Evolutionary conservation across 2,113 vertebrate species (phyloP).

Genomic region (Hassar affinis): DNA sequence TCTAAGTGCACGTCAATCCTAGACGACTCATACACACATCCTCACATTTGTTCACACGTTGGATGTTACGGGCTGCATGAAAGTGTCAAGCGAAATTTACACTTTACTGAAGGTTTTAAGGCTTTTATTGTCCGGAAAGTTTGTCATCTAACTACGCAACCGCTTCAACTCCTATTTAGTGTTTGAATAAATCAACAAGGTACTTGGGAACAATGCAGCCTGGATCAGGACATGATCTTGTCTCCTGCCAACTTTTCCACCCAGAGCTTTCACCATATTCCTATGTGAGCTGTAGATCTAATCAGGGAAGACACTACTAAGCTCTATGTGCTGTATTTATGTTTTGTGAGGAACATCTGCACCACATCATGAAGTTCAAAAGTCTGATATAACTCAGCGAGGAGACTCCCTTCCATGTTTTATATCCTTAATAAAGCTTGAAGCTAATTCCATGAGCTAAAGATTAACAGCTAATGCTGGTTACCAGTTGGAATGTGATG

Average conservation of each 20-base stretch:
- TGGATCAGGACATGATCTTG: conserved; percentile 22
- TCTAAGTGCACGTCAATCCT: conserved; percentile 16
- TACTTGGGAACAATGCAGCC: conserved; percentile 52
- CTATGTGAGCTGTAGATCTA: conserved; percentile 49
- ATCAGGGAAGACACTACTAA: conserved; percentile 25
- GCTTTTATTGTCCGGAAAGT: conserved; percentile 36
- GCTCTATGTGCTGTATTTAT: conserved; percentile 41
- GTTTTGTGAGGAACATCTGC: conserved; percentile 45
- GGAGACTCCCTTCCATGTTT: conserved; percentile 39
- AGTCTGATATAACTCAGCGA: conserved; percentile 33
- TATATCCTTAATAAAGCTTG: conserved; percentile 44
- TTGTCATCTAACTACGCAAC: conserved; percentile 40
- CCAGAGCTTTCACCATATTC: conserved; percentile 39
- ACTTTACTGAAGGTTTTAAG: conserved; percentile 40
- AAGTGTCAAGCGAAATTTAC: conserved; percentile 28
- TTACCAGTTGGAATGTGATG: conserved; percentile 36
- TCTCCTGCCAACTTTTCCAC: conserved; percentile 52
- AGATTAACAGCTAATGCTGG: conserved; percentile 39
- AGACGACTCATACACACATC: conserved; percentile 2
- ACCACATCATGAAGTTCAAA: conserved; percentile 47
- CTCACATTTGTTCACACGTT: conserved; percentile 14
- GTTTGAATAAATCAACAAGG: conserved; percentile 57
- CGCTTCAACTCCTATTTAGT: conserved; percentile 27
- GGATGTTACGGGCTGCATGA: background rate
- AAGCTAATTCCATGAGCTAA: conserved; percentile 41